A percentile compares a stretch with the other conserved stretches of the same genome.
Evolutionary conservation across 1,140 invertebrate genomes (phyloP).

Genomic region (Ips nitidus): DNA sequence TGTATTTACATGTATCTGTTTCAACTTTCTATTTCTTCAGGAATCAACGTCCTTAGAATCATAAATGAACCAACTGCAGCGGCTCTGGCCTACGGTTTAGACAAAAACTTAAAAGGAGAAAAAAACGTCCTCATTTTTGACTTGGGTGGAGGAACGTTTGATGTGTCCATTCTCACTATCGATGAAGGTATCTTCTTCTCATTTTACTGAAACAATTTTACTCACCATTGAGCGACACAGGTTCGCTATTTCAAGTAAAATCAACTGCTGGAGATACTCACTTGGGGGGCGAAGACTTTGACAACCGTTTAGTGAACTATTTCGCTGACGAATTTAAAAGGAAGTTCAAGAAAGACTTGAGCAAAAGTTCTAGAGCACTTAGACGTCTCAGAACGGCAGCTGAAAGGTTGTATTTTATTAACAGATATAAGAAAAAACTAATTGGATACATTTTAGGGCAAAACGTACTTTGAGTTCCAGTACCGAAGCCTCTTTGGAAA

Average conservation of each 20-base stretch:
- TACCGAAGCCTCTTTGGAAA: constrained; percentile 71
- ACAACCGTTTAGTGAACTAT: constrained; percentile 73
- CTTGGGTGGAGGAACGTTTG: constrained; percentile 68
- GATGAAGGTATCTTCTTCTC: constrained; percentile 56
- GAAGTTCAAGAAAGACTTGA: constrained; percentile 57
- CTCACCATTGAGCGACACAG: not conserved
- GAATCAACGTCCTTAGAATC: constrained; percentile 70
- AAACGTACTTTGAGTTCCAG: constrained; percentile 78
- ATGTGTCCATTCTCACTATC: constrained; percentile 78
- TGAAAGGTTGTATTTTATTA: constrained; percentile 55
- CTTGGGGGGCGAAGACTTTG: constrained; percentile 59
- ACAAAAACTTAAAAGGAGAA: constrained; percentile 74
- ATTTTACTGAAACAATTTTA: not conserved
- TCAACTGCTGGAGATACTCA: constrained; percentile 66
- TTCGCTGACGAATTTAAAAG: constrained; percentile 57
- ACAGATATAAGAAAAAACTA: not conserved
- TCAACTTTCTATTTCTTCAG: constrained; percentile 36
- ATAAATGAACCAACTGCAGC: constrained; percentile 81
- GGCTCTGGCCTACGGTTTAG: constrained; percentile 76
- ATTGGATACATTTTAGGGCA: constrained; percentile 53
- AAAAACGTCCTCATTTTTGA: constrained; percentile 67
- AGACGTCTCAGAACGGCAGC: constrained; percentile 75
- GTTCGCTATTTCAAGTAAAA: constrained; percentile 67
- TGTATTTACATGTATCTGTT: no score
- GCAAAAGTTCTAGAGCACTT: constrained; percentile 55